Conservation (phyloP, 2,888 invertebrate species). For the Alcis repandata region DNA sequence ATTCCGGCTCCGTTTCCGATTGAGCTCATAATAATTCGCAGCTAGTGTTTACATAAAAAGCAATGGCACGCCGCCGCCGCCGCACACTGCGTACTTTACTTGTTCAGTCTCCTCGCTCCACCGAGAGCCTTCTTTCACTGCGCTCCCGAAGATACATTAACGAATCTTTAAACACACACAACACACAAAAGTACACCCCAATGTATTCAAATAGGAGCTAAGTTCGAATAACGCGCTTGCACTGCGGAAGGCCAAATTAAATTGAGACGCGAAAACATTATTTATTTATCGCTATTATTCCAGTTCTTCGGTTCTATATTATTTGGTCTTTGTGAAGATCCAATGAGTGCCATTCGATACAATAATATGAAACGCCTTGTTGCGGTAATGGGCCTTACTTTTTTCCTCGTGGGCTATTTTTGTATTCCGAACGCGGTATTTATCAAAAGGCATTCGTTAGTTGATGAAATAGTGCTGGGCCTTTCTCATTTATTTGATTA, state of each 20-base stretch:
- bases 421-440: constrained; percentile 24
- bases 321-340: constrained; percentile 49
- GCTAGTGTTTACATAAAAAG: constrained; percentile 32
- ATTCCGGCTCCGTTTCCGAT: constrained; percentile 12
- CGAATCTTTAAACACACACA: constrained; percentile 13
- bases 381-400: constrained; percentile 31
- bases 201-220: background rate
- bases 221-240: constrained; percentile 23
- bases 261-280: constrained; percentile 56
- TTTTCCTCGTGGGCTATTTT: constrained; percentile 28
- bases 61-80: constrained; percentile 27
- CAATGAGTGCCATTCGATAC: constrained; percentile 46
- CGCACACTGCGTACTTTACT: constrained; percentile 31
- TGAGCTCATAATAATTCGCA: constrained; percentile 19
- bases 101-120: constrained; percentile 30
- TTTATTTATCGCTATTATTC: constrained; percentile 61
- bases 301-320: constrained; percentile 44
- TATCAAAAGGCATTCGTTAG: constrained; percentile 28
- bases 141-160: constrained; percentile 30
- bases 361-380: constrained; percentile 37
- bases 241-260: constrained; percentile 55
- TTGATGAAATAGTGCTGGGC: constrained; percentile 7
- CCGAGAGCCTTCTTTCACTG: constrained; percentile 28
- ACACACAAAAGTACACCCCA: constrained; percentile 14
- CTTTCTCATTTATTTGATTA: constrained; percentile 3